Evolutionary conservation across 2,113 vertebrate genomes (phyloP), one percentile per base, ranked within the genome.

Genomic region (Oophaga pumilio): DNA sequence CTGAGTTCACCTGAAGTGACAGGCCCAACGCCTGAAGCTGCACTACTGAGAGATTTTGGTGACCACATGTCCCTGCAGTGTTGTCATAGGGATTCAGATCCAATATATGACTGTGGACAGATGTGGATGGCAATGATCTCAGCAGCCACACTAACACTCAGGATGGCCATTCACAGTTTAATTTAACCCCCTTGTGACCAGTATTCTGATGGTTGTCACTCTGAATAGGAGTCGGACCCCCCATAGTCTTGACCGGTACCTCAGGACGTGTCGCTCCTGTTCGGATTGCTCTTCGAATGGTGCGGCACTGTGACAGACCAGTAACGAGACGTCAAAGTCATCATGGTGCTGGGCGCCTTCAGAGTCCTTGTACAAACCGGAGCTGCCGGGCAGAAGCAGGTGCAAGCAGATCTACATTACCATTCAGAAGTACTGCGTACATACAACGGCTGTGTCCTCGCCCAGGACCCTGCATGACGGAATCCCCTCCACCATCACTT

Each of bases 241-340:
- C 12, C 12, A 13, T 56, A 56, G 53, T 56, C 12, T 13, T 68
- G 3, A 24, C 0, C 24, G 92, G 93, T 89, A 97, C 97, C 96
- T 96, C 13, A 99, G 95, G 91, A 97, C 87, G 76, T 99, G 97
- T 85, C 96, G 94, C 92, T 99, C 97, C 11, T 94, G 95, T n/a
- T 99, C 98, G 0, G 96, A 96, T 93, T 99, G 98, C 82, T 99
- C 97, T 91, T 99, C 98, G 82, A 99, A 99, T 0, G 97, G 97
- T 50, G 92, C 96, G 0, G 97, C 97, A 0, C 96, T 96, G 89
- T 99, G 98, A 90, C 97, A 98, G 77, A 99, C 97, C 85, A 99
- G 95, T 90, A 99, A 94, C 43, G 98, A 98, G 80, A 99, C 98
- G 1, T 99, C 98, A 0, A 99, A 99, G 90, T 99, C 98, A 14